Conservation (phyloP, 37 sponge, comb jelly and placozoan genomes). For the Geodia barretti region DNA sequence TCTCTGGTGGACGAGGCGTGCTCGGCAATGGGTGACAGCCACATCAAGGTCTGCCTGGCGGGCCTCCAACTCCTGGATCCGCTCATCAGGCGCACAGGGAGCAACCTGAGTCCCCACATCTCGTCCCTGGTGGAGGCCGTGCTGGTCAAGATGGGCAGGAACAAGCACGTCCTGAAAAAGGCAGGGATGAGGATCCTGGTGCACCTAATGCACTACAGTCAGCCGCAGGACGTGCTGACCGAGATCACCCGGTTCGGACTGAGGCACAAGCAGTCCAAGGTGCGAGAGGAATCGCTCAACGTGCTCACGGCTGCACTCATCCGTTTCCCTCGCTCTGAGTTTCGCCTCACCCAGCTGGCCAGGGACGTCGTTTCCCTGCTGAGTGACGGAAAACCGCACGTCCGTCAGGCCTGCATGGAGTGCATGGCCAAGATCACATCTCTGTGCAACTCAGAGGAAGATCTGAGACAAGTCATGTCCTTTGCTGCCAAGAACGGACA, state of each 20-base stretch:
- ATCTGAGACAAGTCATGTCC: conserved; percentile 34
- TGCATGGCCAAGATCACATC: conserved; percentile 34
- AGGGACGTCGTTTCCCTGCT: conserved; percentile 51
- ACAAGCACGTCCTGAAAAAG: conserved; percentile 60
- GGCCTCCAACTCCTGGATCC: conserved; percentile 57
- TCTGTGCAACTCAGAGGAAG: conserved; percentile 47
- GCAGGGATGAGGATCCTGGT: conserved; percentile 61
- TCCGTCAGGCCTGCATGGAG: conserved; percentile 85
- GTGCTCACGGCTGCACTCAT: conserved; percentile 70
- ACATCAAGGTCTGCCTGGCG: conserved; percentile 72
- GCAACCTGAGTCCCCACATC: conserved; percentile 16
- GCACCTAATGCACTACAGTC: conserved; percentile 50
- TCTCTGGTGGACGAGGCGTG: conserved; percentile 29
- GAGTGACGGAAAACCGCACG: conserved; percentile 62
- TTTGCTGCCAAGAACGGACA: conserved; percentile 11
- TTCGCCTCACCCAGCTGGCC: conserved; percentile 48
- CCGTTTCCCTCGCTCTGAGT: conserved; percentile 44
- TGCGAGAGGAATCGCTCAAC: conserved; percentile 83
- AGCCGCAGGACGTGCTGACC: conserved; percentile 51
- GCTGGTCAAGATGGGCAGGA: conserved; percentile 57
- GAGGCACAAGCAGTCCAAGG: conserved; percentile 40
- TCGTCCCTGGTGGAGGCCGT: conserved; percentile 11
- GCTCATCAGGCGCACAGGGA: conserved; percentile 6
- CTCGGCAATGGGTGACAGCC: conserved; percentile 54
- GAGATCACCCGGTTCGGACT: conserved; percentile 45